Conservation (phyloP, 2,113 vertebrate genomes). For the Cyanoderma ruficeps region DNA sequence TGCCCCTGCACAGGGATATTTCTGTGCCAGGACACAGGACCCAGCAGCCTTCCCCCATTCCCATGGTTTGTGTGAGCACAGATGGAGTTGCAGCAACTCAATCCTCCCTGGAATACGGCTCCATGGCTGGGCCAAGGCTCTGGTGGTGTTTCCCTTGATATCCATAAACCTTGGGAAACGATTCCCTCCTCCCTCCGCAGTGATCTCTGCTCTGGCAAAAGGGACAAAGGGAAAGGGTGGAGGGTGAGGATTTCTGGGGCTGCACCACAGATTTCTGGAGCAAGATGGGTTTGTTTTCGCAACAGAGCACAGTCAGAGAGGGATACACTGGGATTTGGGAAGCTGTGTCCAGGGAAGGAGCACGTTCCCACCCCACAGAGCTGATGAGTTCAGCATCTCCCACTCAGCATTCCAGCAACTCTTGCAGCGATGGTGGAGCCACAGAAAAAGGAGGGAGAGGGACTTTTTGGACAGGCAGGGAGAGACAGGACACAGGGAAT, state of each 20-base stretch:
- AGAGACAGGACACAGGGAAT: neutral
- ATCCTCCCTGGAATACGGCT: neutral
- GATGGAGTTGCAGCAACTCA: neutral
- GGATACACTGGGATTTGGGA: fast-evolving
- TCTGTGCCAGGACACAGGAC: neutral
- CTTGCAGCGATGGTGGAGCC: neutral
- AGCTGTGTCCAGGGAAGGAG: neutral
- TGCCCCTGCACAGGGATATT: neutral
- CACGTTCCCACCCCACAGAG: fast-evolving
- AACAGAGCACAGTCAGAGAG: neutral
- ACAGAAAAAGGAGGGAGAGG: neutral
- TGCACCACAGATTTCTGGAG: neutral
- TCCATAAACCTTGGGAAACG: fast-evolving
- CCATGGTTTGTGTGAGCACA: neutral
- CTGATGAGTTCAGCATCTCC: fast-evolving
- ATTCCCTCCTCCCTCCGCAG: neutral
- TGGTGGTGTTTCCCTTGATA: fast-evolving
- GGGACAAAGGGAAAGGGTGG: neutral
- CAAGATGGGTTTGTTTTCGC: neutral
- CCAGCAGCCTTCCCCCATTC: neutral
- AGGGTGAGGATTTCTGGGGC: neutral
- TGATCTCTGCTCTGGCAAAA: neutral
- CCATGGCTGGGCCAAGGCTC: fast-evolving
- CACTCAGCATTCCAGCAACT: neutral
- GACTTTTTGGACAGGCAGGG: neutral